phyloP scores from a whole-genome alignment of 2,113 vertebrate genomes.

The Gymnogyps californianus region DNA sequence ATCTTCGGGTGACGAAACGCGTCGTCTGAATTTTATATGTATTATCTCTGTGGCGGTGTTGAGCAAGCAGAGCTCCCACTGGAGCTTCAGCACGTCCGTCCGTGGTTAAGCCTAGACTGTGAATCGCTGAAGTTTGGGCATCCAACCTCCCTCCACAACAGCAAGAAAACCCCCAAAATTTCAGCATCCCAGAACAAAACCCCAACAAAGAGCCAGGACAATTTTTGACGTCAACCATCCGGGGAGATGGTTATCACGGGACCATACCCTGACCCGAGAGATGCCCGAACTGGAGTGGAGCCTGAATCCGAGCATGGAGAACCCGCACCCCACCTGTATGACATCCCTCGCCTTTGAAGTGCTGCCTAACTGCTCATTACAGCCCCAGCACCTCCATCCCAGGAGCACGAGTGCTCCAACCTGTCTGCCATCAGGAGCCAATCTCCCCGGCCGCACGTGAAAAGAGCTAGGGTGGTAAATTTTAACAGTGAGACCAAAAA shows the following conservation, averaged over 20 bases:
- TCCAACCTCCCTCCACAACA: neutral
- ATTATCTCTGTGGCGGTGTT: neutral
- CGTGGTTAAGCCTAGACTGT: neutral
- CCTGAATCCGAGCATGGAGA: neutral
- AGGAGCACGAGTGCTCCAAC: neutral
- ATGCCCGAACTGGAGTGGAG: neutral
- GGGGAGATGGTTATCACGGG: accelerated
- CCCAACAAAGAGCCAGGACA: neutral
- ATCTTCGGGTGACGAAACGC: neutral
- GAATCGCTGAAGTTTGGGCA: neutral
- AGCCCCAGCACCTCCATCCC: neutral
- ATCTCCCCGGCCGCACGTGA: accelerated
- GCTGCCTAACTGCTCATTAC: conserved; percentile 31
- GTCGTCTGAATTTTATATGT: neutral
- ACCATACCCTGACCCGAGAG: neutral
- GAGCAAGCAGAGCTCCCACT: neutral
- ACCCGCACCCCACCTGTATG: neutral
- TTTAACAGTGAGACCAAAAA: neutral
- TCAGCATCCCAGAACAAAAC: neutral
- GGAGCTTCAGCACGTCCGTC: neutral
- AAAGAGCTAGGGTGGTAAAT: neutral
- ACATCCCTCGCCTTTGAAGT: neutral
- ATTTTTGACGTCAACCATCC: accelerated
- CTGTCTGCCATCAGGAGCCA: neutral
- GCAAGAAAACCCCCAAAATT: neutral